Conservation (phyloP, 2,888 invertebrate genomes). For the Drosophila buzzatii region DNA sequence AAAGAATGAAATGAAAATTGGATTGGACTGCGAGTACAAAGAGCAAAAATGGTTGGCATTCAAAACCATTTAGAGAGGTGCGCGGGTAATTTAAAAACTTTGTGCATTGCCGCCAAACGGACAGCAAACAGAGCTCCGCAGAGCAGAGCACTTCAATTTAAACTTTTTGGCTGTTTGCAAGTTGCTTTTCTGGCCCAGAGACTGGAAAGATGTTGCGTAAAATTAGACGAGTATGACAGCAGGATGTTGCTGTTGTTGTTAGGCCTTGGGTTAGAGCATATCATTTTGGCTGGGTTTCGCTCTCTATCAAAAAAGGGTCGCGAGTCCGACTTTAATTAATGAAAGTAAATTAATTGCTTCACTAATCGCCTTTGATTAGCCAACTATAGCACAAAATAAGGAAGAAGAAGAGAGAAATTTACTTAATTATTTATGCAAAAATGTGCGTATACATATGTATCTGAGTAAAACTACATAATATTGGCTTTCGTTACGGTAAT, state of each 20-base stretch:
- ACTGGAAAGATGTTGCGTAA: conserved; percentile 37
- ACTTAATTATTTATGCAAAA: neutral
- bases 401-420: neutral
- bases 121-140: conserved; percentile 29
- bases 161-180: conserved; percentile 55
- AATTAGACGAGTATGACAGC: conserved; percentile 52
- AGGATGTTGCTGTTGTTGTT: conserved; percentile 10
- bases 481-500: conserved; percentile 10
- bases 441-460: neutral
- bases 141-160: conserved; percentile 66
- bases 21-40: conserved; percentile 47
- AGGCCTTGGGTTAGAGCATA: conserved; percentile 25
- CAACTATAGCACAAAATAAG: neutral
- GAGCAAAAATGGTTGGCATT: conserved; percentile 59
- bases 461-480: neutral
- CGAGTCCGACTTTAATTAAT: conserved; percentile 6
- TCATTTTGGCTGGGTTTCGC: conserved; percentile 13
- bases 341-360: conserved; percentile 51
- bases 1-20: conserved; percentile 63
- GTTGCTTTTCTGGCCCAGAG: conserved; percentile 19
- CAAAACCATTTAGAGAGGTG: conserved; percentile 62
- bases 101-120: conserved; percentile 26
- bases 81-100: conserved; percentile 57
- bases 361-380: conserved; percentile 52
- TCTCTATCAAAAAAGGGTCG: conserved; percentile 27